phyloP scores from a whole-genome alignment of 2,113 vertebrate species.

The Polypterus senegalus region DNA sequence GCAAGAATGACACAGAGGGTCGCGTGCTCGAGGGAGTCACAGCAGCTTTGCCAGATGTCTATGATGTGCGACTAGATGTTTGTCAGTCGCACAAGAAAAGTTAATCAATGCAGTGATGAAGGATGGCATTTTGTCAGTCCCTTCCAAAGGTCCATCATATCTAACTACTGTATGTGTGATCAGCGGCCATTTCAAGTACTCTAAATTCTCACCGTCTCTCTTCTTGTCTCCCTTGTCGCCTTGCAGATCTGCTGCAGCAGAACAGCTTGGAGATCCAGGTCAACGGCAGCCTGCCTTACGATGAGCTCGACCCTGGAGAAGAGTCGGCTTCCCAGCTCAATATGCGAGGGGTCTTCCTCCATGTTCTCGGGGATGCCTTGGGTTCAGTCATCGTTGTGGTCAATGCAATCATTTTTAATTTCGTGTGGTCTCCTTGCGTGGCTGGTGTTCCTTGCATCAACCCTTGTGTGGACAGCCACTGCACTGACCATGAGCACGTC shows the following conservation, averaged over 20 bases:
- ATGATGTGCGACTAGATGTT: too few species aligned
- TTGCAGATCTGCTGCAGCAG: conserved; percentile 47
- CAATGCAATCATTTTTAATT: conserved; percentile 76
- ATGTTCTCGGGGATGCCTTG: conserved; percentile 89
- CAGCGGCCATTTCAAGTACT: too few species aligned
- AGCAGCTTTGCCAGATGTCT: too few species aligned
- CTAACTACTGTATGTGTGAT: too few species aligned
- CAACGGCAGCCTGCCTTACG: conserved; percentile 65
- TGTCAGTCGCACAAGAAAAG: too few species aligned
- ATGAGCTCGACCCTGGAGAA: conserved; percentile 49
- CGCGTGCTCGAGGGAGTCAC: too few species aligned
- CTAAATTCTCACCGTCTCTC: background rate
- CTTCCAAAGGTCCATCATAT: too few species aligned
- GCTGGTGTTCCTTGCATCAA: conserved; percentile 56
- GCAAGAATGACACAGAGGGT: too few species aligned
- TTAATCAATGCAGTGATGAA: too few species aligned
- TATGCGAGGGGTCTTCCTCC: conserved; percentile 96
- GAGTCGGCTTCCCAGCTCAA: conserved; percentile 72
- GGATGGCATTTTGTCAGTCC: too few species aligned
- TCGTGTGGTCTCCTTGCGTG: conserved; percentile 73
- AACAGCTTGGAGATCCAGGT: conserved; percentile 59
- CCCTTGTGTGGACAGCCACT: conserved; percentile 59
- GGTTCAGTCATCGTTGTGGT: conserved; percentile 94
- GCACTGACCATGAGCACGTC: conserved; percentile 41
- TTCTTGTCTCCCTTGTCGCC: conserved; percentile 24